Evolutionary conservation across 2,888 invertebrate genomes (phyloP), one percentile per base, ranked within the genome.

Genomic region (Drosophila eohydei): DNA sequence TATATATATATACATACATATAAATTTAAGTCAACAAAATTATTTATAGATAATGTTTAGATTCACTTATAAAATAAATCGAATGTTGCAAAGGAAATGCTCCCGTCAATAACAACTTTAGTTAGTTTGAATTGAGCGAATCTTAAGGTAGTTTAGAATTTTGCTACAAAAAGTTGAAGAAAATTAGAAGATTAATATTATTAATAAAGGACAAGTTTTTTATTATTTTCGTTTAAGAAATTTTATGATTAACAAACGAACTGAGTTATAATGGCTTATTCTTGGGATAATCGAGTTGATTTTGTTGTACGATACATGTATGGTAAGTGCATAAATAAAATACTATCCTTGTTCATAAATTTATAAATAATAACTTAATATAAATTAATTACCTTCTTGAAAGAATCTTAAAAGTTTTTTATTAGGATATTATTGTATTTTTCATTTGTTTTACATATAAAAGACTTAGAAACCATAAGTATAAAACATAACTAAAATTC

Each of bases 261-360:
- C 57, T 67, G 66, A 43, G 62, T 61, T 68, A 80, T 74, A 90
- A 96, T 96, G 96, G 96, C 96, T 67, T 96, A 96, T 93, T 95
- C 95, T 91, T 97, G 97, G 97, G 96, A 97, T 91, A 97, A 96
- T 93, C 94, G 97, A 92, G 96, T 97, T 78, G 95, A 95, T 91
- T 97, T 97, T 93, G 95, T 97, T 91, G 96, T 97, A 83, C 95
- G 95, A 92, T 96, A 96, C 93, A 95, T 97, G 88, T 97, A 97
- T 91, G 97, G 97, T 97, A 93, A 95, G 93, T 92, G 2, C 0
- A 21, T 34, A 36, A 56, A 64, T 58, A 64, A 54, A 7, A 28
- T 14, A 8, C 8, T 36, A 12, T 6, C 14, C 6, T 14, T 14
- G n/a, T 48, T 16, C 0, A 48, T 30, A 11, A 32, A 32, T n/a